Conservation (phyloP, 1,140 invertebrate species). For the Periplaneta americana region DNA sequence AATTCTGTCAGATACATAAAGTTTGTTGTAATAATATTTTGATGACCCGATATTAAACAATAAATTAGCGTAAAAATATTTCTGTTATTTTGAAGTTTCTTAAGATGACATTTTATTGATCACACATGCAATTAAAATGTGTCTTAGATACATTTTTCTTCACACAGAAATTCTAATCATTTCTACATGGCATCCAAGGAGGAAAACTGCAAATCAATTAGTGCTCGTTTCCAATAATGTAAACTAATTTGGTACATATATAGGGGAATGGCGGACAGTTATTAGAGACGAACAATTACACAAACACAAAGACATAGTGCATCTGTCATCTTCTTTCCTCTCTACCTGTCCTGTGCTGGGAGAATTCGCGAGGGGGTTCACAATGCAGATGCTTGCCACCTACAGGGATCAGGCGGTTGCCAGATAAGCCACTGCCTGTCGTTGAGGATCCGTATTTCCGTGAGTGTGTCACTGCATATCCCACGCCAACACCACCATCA, state of each 20-base stretch:
- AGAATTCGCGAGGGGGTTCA: conserved; percentile 57
- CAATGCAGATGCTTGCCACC: conserved; percentile 71
- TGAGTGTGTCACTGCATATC: background rate
- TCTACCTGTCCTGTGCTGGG: conserved; percentile 27
- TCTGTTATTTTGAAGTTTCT: no score
- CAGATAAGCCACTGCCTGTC: conserved; percentile 37
- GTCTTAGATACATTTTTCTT: no score
- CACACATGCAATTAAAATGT: no score
- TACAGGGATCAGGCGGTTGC: conserved; percentile 67
- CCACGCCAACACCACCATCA: background rate
- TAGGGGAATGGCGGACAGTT: background rate
- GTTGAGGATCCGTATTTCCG: background rate
- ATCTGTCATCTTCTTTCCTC: background rate
- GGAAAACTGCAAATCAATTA: background rate
- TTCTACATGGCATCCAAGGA: background rate
- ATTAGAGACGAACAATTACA: background rate
- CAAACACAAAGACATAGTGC: background rate
- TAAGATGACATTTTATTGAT: no score
- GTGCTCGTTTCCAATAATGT: background rate
- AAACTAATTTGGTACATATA: background rate
- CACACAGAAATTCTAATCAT: no score
- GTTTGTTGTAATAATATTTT: no score
- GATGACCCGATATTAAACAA: no score
- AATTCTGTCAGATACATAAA: no score
- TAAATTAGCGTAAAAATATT: no score